phyloP scores from a whole-genome alignment of 2,888 invertebrate species.

The Rambutsinella grinnellia region DNA sequence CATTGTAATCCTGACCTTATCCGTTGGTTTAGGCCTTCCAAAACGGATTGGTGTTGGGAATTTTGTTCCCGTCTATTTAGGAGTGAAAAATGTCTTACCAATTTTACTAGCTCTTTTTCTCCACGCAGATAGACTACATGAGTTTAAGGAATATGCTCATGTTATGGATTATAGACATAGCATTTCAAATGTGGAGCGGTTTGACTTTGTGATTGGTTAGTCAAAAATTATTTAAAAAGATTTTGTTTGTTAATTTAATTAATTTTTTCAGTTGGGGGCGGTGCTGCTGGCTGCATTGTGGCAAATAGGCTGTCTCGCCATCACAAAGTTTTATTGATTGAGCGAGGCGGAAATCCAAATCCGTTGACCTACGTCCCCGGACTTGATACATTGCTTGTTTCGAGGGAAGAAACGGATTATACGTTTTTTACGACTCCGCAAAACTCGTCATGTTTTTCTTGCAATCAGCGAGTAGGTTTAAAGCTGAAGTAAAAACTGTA shows the following conservation, averaged over 20 bases:
- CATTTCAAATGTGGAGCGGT: constrained; percentile 8
- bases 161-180: background rate
- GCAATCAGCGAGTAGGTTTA: constrained; percentile 72
- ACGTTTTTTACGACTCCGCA: constrained; percentile 78
- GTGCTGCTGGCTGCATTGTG: constrained; percentile 73
- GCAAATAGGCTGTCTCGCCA: constrained; percentile 73
- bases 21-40: constrained; percentile 39
- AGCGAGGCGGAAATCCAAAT: background rate
- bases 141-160: too few species aligned
- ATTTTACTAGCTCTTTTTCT: constrained; percentile 37
- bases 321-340: constrained; percentile 67
- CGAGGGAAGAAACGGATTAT: constrained; percentile 79
- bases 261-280: constrained; percentile 41
- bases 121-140: constrained; percentile 25
- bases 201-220: constrained; percentile 58
- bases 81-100: constrained; percentile 36
- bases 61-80: constrained; percentile 40
- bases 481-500: background rate
- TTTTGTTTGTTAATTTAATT: background rate
- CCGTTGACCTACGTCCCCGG: constrained; percentile 46
- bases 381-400: constrained; percentile 73
- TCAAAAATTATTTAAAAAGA: too few species aligned
- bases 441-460: constrained; percentile 74
- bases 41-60: constrained; percentile 23
- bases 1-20: constrained; percentile 25